These are phyloP conservation scores for Palaemon carinicauda DNA, from an alignment of 1,140 invertebrate genomes.

Conservation along the genomic window DNA sequence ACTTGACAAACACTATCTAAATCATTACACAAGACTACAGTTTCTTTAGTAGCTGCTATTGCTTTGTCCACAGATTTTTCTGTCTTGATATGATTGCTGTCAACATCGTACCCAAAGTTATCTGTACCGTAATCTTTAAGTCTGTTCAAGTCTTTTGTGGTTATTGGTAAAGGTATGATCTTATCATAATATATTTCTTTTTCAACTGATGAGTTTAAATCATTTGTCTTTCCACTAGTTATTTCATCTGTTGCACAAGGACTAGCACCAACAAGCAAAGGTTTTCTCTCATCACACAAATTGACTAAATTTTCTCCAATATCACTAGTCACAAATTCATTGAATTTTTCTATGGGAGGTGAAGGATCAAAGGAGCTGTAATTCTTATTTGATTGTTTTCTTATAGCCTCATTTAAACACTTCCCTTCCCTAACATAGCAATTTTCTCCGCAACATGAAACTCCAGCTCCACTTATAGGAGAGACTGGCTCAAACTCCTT, in stretches of 20 bases:
- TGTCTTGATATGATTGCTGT: not conserved
- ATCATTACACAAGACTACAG: slow-evolving; percentile 47
- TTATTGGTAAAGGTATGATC: slow-evolving; percentile 35
- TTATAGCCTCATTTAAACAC: slow-evolving; percentile 9
- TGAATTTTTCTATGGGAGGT: slow-evolving; percentile 15
- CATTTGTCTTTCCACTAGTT: not conserved
- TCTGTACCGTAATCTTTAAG: slow-evolving; percentile 24
- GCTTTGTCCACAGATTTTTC: not conserved
- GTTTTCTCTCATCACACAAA: too few species aligned
- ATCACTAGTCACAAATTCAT: not conserved
- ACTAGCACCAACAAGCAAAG: too few species aligned
- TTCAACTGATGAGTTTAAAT: not conserved
- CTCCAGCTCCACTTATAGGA: not conserved
- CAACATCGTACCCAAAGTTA: slow-evolving; percentile 28
- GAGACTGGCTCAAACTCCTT: not conserved
- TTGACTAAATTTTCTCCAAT: too few species aligned
- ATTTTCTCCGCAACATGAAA: not conserved
- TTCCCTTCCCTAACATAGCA: not conserved
- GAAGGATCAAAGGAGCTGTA: slow-evolving; percentile 37
- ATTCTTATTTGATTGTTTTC: slow-evolving; percentile 19
- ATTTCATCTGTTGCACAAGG: not conserved
- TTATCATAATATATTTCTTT: slow-evolving; percentile 44
- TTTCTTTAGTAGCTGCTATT: slow-evolving; percentile 10
- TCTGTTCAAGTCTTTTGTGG: not conserved
- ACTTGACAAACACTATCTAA: slow-evolving; percentile 48